Evolutionary conservation across 1,140 invertebrate species (phyloP), one percentile per base, ranked within the genome.

Genomic region (Helicoverpa armigera): DNA sequence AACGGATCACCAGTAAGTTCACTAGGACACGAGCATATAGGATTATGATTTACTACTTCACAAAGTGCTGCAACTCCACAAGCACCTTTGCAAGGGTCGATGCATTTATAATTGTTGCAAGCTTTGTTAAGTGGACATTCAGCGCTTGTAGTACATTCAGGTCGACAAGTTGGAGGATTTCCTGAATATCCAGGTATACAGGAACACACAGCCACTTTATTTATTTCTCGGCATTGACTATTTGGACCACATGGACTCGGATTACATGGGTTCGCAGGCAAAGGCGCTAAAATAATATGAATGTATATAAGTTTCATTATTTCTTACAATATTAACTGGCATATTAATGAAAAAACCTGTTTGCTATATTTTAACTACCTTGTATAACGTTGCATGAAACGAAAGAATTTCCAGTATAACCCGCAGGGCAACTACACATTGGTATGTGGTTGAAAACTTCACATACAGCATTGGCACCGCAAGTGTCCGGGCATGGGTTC

Each of bases 401-500:
- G 86, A 97, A 97, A 54, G 97, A 95, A 90, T 96, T 96, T 84
- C 96, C 96, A 70, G 93, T 94, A 80, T 94, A 96, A 69, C 95
- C 95, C 58, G 92, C 79, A 11, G 96, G 95, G 89, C 97, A 98
- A 85, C 95, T 96, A 85, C 97, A 97, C 92, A 97, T 96, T 0
- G 98, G 97, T 80, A 98, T 95, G 87, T 98, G 98, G 88, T 98
- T 97, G 3, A 97, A 96, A 1, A 98, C 97, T 85, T 96, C 96
- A 89, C 98, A 98, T 83, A 97, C 95, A 0, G 98, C 97, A 90
- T 98, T 98, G 0, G 94, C 87, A 5, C 98, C 98, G 90, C 98
- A 98, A 10, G 97, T 96, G 13, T 97, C 97, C n/a, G 97, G 97
- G 90, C 98, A 98, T 10, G 98, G 98, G 94, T 98, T 97, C 81